Percentiles rank a stretch among this genome's conserved stretches.
Conservation (phyloP, 2,888 invertebrate species). For the Drosophila percnosoma region DNA sequence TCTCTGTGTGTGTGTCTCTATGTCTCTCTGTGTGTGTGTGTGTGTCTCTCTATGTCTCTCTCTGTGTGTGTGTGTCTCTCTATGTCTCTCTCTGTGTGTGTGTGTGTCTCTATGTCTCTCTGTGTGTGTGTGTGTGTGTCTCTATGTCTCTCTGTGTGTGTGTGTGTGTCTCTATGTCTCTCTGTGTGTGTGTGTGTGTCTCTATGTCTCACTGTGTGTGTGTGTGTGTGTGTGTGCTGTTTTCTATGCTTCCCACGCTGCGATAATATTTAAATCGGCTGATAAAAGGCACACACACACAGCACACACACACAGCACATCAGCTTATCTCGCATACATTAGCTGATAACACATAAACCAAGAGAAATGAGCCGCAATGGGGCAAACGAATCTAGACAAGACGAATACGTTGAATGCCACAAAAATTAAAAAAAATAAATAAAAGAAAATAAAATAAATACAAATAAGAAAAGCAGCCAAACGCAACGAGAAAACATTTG, state of each 20-base stretch:
- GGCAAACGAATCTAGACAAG: background rate
- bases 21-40: conserved; percentile 14
- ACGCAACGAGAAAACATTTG: conserved; percentile 10
- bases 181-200: conserved; percentile 18
- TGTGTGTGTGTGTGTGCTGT: conserved; percentile 32
- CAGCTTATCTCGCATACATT: conserved; percentile 50
- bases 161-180: conserved; percentile 25
- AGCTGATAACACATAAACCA: conserved; percentile 48
- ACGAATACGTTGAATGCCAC: background rate
- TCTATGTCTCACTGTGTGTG: too few relatives aligned
- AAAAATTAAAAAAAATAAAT: background rate
- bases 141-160: background rate
- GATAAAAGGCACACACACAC: conserved; percentile 49
- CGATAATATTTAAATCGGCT: conserved; percentile 63
- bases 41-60: too few relatives aligned
- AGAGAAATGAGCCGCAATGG: conserved; percentile 5
- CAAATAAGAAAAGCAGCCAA: background rate
- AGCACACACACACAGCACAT: conserved; percentile 6
- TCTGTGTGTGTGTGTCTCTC: conserved; percentile 21
- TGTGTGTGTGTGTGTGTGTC: conserved; percentile 17
- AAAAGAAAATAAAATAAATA: too few relatives aligned
- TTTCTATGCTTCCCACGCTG: conserved; percentile 31
- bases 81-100: conserved; percentile 3
- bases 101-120: conserved; percentile 31
- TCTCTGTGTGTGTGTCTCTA: conserved; percentile 12